phyloP scores from a whole-genome alignment of 2,113 vertebrate genomes.

The Oncorhynchus tshawytscha region DNA sequence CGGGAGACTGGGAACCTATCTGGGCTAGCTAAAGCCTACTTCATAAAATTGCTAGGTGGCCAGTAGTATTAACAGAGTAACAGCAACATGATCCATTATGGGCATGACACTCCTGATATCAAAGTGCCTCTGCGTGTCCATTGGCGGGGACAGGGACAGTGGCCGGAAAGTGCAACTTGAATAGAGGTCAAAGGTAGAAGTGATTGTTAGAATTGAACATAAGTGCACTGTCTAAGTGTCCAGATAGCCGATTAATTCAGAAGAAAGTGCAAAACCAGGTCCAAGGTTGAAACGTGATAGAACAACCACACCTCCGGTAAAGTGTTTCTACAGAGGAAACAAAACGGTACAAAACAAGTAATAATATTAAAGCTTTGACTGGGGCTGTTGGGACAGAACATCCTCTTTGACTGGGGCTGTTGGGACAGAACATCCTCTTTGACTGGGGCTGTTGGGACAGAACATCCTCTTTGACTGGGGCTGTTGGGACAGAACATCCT shows the following conservation, averaged over 20 bases:
- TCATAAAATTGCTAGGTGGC: too few relatives aligned
- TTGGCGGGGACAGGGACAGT: background rate
- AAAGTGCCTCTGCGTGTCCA: background rate
- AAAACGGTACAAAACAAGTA: background rate
- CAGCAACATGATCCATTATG: too few relatives aligned
- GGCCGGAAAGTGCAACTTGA: background rate
- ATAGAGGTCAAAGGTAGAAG: background rate
- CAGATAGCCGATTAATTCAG: background rate
- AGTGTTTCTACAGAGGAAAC: background rate
- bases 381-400: slow-evolving; percentile 19
- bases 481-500: slow-evolving; percentile 24
- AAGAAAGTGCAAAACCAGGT: slow-evolving; percentile 12
- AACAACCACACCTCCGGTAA: background rate
- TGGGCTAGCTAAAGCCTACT: too few relatives aligned
- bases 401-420: background rate
- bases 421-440: slow-evolving; percentile 23
- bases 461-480: slow-evolving; percentile 16
- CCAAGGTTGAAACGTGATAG: background rate
- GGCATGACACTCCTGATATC: background rate
- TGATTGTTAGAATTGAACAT: background rate
- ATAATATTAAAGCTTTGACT: slow-evolving; percentile 16
- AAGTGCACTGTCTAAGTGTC: background rate
- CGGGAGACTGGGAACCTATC: too few relatives aligned
- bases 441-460: slow-evolving; percentile 9
- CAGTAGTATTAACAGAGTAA: too few relatives aligned